Evolutionary conservation across 2,797 vertebrate species (phyloP).

Genomic region (Argyrosomus regius): DNA sequence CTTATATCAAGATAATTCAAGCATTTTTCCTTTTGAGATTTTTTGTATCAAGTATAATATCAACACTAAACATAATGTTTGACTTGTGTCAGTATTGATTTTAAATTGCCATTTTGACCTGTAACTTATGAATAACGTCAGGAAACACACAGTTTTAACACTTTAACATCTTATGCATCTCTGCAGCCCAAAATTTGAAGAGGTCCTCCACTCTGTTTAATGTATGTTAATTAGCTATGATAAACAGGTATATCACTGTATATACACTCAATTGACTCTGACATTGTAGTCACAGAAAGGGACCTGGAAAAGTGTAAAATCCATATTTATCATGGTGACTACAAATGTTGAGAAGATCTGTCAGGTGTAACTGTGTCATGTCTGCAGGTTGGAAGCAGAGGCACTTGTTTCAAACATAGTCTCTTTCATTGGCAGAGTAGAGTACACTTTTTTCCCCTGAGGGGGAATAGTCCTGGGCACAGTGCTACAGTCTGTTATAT

Average conservation of each 20-base stretch:
- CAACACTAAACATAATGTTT: neutral
- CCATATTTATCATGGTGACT: neutral
- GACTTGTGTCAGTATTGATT: neutral
- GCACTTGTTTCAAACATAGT: neutral
- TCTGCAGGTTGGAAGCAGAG: neutral
- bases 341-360: neutral
- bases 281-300: neutral
- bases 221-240: neutral
- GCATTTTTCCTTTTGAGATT: no score
- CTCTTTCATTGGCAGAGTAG: neutral
- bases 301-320: neutral
- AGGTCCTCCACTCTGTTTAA: neutral
- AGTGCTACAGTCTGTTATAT: no score
- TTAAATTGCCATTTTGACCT: neutral
- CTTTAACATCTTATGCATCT: neutral
- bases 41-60: no score
- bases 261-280: neutral
- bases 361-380: neutral
- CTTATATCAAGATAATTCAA: neutral
- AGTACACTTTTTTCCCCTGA: no score
- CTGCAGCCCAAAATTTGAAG: neutral
- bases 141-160: neutral
- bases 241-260: neutral
- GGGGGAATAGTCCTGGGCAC: no score
- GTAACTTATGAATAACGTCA: neutral